Base-by-base conservation (phyloP, 2,797 vertebrate species). In the Mionectes olivaceus region DNA sequence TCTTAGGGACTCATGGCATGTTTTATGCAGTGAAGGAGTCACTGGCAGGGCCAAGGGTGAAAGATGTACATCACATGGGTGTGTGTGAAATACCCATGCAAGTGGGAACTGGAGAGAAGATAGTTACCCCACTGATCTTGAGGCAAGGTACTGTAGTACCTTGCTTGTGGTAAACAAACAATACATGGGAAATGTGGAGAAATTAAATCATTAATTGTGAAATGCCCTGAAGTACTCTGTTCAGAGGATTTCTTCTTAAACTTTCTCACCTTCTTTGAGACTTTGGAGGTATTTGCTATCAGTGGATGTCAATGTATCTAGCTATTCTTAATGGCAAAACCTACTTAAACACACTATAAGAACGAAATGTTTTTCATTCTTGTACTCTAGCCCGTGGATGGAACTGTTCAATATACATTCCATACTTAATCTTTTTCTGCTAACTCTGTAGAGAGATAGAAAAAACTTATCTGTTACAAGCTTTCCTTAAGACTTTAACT, bases 51-150 rank as follows among this genome's bases (percentile, higher is more conserved):
- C 30, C 3, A 5, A 68, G 30, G 33, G 22, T 50, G 65, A n/a
- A 80, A 60, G 24, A 22, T 47, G 15, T 9, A 4, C 30, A 6
- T 73, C 0, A 0, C 4, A 32, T 1, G 4, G 5, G 7, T 28
- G 30, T 60, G 13, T 12, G 8, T 53, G 32, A 74, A 90, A 64
- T 78, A 39, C 21, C 33, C 56, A 49, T 7, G 7, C 7, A 56
- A 24, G 16, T 13, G 35, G 28, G 49, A 35, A 10, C 7, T 0
- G 1, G 30, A 7, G 35, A 63, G 28, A 73, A 35, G 15, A 47
- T 0, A 7, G 9, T 13, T 23, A 39, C 19, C 19, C 33, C 52
- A 4, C 35, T 9, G 23, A 5, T 24, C 27, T 33, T 68, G 37
- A 82, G 33, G 32, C 16, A 75, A 52, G 19, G 10, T 52, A 19